A percentile compares a stretch with the other conserved stretches of the same genome.
phyloP scores from a whole-genome alignment of 2,797 vertebrate genomes.

The Myripristis murdjan region DNA sequence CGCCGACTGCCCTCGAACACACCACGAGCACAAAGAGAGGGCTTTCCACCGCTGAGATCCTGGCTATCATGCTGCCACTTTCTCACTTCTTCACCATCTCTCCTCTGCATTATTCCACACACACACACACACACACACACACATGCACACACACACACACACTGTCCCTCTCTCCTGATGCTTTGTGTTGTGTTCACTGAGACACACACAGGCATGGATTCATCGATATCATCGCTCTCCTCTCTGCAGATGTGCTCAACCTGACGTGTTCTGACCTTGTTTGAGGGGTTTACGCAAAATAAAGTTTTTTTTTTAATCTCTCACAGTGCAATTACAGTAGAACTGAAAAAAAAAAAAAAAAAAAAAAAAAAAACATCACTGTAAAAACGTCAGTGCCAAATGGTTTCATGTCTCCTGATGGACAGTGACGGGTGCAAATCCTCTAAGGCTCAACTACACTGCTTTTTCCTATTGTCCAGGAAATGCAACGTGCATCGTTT shows the following conservation, averaged over 20 bases:
- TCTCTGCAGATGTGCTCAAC: conserved; percentile 23
- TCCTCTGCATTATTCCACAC: conserved; percentile 29
- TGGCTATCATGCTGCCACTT: conserved; percentile 35
- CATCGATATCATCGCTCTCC: conserved; percentile 29
- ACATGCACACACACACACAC: conserved; percentile 13
- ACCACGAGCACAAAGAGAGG: conserved; percentile 60
- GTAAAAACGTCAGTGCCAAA: not conserved
- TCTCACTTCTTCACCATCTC: conserved; percentile 33
- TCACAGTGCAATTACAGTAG: not conserved
- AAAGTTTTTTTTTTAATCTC: not conserved
- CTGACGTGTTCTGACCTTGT: conserved; percentile 34
- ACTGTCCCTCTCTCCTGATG: not conserved
- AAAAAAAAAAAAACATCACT: too few species aligned
- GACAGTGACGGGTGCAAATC: not conserved
- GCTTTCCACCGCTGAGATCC: conserved; percentile 55
- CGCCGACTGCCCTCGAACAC: conserved; percentile 57
- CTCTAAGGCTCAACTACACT: not conserved
- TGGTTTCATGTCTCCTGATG: not conserved
- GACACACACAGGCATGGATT: conserved; percentile 8
- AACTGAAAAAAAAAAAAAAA: not conserved
- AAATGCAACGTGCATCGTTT: conserved; percentile 30
- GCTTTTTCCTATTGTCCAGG: conserved; percentile 20
- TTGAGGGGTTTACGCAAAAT: conserved; percentile 18
- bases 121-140: conserved; percentile 7
- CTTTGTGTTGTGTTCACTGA: conserved; percentile 27